Evolutionary conservation across 1,140 invertebrate genomes (phyloP), one percentile per base, ranked within the genome.

Genomic region (Andricus grossulariae): DNA sequence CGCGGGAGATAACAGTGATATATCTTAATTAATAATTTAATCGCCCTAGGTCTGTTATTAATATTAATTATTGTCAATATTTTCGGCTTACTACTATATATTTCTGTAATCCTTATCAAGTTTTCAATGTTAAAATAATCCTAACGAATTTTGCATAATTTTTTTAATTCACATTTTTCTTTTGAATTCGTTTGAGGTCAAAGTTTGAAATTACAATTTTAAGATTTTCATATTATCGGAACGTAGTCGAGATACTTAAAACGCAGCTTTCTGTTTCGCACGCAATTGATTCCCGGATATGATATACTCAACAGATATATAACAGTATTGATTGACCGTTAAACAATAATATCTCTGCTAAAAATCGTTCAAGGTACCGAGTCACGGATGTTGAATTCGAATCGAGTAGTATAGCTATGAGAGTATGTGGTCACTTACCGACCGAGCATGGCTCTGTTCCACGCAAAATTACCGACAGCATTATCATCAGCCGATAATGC

Each of bases 1-100:
- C 25, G 25, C 60, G 16, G 25, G 32, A 66, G 32, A 66, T 66
- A 66, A 45, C 32, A 66, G 39, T 66, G 39, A 66, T 66, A 66
- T 66, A 66, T n/a, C 60, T 18, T 66, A 66, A 66, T 39, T 16
- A 66, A 16, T 66, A 66, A 15, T 66, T 66, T 39, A 21, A 60
- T 60, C 60, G 60, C 60, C 6, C 60, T 39, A 66, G 7, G n/a
- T 45, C 15, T 39, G 60, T 66, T 66, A 66, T 66, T 39, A 66
- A 66, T 66, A 66, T 66, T 66, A 66, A 45, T 66, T 66, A 66
- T 66, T 66, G 25, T 66, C 60, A 66, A 66, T 45, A 66, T 66
- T 66, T 32, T 66, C 60, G 39, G 60, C 60, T 66, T 66, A 66
- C 15, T 66, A 66, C 25, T 60, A 60, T 60, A 60, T 60, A 57